Base-by-base conservation (phyloP, 2,113 vertebrate species). In the Pleuronectes platessa region DNA sequence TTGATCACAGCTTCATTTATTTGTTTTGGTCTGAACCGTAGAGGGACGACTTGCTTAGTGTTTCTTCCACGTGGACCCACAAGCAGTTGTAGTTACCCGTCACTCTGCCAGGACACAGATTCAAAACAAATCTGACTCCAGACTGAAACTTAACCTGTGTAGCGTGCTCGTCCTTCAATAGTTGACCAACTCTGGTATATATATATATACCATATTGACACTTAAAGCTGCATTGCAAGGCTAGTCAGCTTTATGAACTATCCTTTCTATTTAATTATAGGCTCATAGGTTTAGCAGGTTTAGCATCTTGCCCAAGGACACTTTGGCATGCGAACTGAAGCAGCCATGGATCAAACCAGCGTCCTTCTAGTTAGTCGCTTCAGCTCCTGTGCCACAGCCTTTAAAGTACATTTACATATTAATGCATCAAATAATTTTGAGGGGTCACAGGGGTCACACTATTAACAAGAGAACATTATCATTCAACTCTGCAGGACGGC, bases 21-120 rank as follows among this genome's bases (percentile, higher is more conserved):
- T 81, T 78, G 61, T 67, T 59, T 79, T 72, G 72, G n/a, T 82
- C 31, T 59, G 23, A 71, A 67, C 42, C 72, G 15, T 14, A 60
- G 49, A 58, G 24, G 26, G 26, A 67, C 4, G n/a, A 49, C 56
- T 74, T 42, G 35, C 61, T 31, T 1, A 40, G 20, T 66, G 20
- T 35, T n/a, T 13, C 59, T 24, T 55, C 35, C 66, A 60, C n/a
- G 17, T 24, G 58, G 31, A 31, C 45, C 61, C 55, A 45, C 47
- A 40, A 14, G 23, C 31, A n/a, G 47, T 35, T 17, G 23, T 8
- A 5, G 31, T 68, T 61, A 72, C 35, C 56, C 1, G 18, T 51
- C 31, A 59, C 23, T n/a, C 21, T 54, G 61, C 47, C 65, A 78
- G 47, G 26, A 53, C 18, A 62, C 37, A 59, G 42, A 69, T 69